Conservation (phyloP, 2,888 invertebrate genomes). For the Apeira syringaria region DNA sequence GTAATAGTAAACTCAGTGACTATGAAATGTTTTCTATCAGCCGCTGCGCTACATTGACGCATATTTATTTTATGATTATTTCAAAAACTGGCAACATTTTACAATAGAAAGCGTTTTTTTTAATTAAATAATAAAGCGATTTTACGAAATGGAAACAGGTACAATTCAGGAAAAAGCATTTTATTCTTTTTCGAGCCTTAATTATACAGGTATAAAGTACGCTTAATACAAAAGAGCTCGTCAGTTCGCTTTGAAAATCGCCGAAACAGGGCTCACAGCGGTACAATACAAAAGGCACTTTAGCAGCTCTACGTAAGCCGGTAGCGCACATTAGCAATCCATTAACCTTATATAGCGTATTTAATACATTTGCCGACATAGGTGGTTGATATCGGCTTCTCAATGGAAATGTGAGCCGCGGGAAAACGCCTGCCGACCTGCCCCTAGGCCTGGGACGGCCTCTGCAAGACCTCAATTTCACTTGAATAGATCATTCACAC, state of each 20-base stretch:
- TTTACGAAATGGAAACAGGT: too few relatives aligned
- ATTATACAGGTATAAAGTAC: neutral
- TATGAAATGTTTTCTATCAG: too few relatives aligned
- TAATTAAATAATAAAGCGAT: too few relatives aligned
- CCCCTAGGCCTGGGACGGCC: too few relatives aligned
- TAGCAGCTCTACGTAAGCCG: conserved; percentile 4
- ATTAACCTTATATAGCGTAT: conserved; percentile 31
- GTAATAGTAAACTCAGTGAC: too few relatives aligned
- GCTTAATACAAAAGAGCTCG: neutral
- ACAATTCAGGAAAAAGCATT: too few relatives aligned
- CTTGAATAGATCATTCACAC: conserved; percentile 30
- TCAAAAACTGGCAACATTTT: too few relatives aligned
- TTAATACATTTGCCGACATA: conserved; percentile 35
- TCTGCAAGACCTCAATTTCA: conserved; percentile 54
- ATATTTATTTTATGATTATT: too few relatives aligned
- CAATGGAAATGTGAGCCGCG: conserved; percentile 44
- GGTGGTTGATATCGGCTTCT: conserved; percentile 30
- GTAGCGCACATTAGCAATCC: conserved; percentile 20
- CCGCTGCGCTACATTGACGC: too few relatives aligned
- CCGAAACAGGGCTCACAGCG: conserved; percentile 1
- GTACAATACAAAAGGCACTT: neutral
- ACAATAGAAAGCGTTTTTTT: too few relatives aligned
- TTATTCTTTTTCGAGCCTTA: conserved; percentile 8
- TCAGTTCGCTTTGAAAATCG: neutral
- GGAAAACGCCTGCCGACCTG: too few relatives aligned